These are phyloP conservation scores for Phalacrocorax carbo DNA, from an alignment of 2,113 vertebrate genomes.

Conservation along the genomic window DNA sequence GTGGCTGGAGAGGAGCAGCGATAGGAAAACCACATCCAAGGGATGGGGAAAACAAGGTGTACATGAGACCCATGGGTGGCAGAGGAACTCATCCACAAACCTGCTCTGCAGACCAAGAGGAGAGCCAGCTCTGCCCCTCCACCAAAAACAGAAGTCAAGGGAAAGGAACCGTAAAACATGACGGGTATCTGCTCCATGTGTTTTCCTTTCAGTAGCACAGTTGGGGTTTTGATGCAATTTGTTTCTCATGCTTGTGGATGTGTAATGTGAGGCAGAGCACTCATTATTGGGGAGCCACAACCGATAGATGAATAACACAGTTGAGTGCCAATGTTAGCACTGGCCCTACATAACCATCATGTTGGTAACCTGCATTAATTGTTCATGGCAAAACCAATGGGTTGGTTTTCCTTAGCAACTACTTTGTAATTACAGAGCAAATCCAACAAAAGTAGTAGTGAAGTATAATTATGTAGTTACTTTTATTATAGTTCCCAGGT, in stretches of 20 bases:
- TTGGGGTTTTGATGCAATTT: background rate
- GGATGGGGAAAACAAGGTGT: background rate
- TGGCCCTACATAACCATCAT: background rate
- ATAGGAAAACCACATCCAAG: background rate
- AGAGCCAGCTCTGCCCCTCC: background rate
- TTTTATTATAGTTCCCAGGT: slow-evolving; percentile 61
- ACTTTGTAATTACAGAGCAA: slow-evolving; percentile 59
- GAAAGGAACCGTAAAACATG: rapidly evolving
- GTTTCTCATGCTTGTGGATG: background rate
- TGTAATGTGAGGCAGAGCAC: slow-evolving; percentile 3
- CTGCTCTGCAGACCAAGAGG: background rate
- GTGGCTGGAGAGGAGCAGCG: background rate
- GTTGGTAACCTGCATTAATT: slow-evolving; percentile 53
- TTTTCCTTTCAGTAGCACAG: background rate
- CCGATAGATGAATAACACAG: background rate
- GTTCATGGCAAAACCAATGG: slow-evolving; percentile 53
- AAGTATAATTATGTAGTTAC: slow-evolving; percentile 62
- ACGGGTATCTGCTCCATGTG: background rate
- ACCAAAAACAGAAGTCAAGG: background rate
- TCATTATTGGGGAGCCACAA: slow-evolving; percentile 50
- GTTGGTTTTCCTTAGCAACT: slow-evolving; percentile 65
- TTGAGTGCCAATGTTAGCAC: slow-evolving; percentile 17
- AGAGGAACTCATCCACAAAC: background rate
- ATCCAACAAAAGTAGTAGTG: slow-evolving; percentile 59
- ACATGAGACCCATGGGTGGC: background rate